Evolutionary conservation across 2,113 vertebrate genomes (phyloP), one percentile per base, ranked within the genome.

Genomic region (Paralichthys olivaceus): DNA sequence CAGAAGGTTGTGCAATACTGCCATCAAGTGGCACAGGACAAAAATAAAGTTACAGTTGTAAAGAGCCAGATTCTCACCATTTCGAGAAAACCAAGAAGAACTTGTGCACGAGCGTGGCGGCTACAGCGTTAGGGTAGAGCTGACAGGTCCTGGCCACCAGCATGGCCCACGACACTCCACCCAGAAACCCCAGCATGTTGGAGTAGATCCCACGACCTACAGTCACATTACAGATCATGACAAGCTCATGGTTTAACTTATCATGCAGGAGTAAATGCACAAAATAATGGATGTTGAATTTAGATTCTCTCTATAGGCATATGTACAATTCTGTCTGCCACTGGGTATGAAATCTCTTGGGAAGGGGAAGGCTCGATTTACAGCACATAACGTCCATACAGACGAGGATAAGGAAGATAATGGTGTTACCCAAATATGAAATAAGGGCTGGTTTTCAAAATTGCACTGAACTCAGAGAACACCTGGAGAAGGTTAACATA

Each of bases 111-210:
- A 99, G 95, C 6, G 96, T 98, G 53, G 98, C 96, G 5, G 97
- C 97, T 49, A 96, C 95, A 80, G 98, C 97, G 72, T 98, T 98
- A 0, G 98, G 98, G 71, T 98, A 99, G 13, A 99, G 94, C 45
- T 99, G 97, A 88, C 98, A 99, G 49, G 96, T 98, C 90, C 97
- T 94, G 79, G 98, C 98, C 86, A 99, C 98, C 22, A 99, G 89
- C 96, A 99, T 98, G 23, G 98, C 97, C 98, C 98, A 99, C 12
- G 97, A 99, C 79, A 99, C 97, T 45, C 98, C 98, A 82, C 98
- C 98, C 75, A 99, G 95, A 84, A 99, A 99, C 56, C 98, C 98
- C 89, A 99, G 77, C 90, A 99, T 96, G 86, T 99, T 99, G 78
- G 98, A 99, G 90, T 99, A 99, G 91, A 99, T 97, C 47, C 97